Percentiles rank a stretch among this genome's conserved stretches.
Evolutionary conservation across 2,888 invertebrate genomes (phyloP).

Genomic region (Nomada flava): DNA sequence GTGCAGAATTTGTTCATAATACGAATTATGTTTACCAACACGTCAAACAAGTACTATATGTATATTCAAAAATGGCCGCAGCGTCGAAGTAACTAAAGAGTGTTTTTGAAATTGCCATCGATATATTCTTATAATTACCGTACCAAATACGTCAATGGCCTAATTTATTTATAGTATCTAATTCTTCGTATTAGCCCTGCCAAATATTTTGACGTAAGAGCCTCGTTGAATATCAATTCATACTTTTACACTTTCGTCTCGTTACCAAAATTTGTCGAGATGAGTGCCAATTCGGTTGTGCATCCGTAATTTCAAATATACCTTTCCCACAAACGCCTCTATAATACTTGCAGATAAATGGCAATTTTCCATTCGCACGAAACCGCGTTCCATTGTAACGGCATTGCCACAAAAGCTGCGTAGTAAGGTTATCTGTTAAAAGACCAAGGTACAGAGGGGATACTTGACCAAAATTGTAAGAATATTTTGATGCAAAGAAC

Average conservation of each 20-base stretch:
- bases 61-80: slow-evolving; percentile 76
- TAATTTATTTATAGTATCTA: slow-evolving; percentile 74
- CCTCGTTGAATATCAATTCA: slow-evolving; percentile 57
- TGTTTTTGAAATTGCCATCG: slow-evolving; percentile 41
- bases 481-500: slow-evolving; percentile 40
- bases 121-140: slow-evolving; percentile 50
- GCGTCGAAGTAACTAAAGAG: slow-evolving; percentile 22
- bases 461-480: slow-evolving; percentile 39
- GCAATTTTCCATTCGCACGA: not conserved
- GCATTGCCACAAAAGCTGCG: slow-evolving; percentile 30
- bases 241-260: slow-evolving; percentile 42
- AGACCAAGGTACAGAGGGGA: slow-evolving; percentile 22
- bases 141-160: slow-evolving; percentile 74
- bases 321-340: slow-evolving; percentile 13
- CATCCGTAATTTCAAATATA: slow-evolving; percentile 26
- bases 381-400: slow-evolving; percentile 14
- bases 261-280: slow-evolving; percentile 32
- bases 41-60: slow-evolving; percentile 41
- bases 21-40: slow-evolving; percentile 39
- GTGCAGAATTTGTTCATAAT: not conserved
- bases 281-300: slow-evolving; percentile 29
- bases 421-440: slow-evolving; percentile 54
- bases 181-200: slow-evolving; percentile 68
- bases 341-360: slow-evolving; percentile 41
- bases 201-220: slow-evolving; percentile 77